Percentiles rank a stretch among this genome's conserved stretches.
These are phyloP conservation scores for Meloidogyne exigua DNA, from an alignment of 1,140 invertebrate genomes.

Conservation along the genomic window DNA sequence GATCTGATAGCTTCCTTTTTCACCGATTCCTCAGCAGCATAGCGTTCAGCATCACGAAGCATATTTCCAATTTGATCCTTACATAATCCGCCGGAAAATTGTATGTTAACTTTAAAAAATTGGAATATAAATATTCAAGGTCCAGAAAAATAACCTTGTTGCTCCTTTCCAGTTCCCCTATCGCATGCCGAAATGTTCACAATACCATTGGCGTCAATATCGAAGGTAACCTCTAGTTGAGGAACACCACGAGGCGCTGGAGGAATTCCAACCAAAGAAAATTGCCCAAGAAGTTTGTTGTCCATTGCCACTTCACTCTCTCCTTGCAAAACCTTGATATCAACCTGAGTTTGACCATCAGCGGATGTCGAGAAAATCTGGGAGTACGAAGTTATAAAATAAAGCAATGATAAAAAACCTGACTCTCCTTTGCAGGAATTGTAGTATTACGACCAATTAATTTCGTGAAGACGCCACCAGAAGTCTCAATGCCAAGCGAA, in stretches of 20 bases:
- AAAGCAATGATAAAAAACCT: slow-evolving; percentile 68
- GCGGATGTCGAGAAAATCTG: slow-evolving; percentile 87
- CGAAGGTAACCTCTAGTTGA: slow-evolving; percentile 89
- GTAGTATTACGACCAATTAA: slow-evolving; percentile 91
- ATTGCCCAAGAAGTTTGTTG: slow-evolving; percentile 90
- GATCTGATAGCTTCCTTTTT: slow-evolving; percentile 89
- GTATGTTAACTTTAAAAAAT: slow-evolving; percentile 89
- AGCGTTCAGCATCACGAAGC: slow-evolving; percentile 95
- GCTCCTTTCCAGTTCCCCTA: slow-evolving; percentile 97
- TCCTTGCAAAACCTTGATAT: slow-evolving; percentile 92
- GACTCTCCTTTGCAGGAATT: slow-evolving; percentile 95
- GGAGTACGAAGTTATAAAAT: slow-evolving; percentile 16
- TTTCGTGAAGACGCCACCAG: slow-evolving; percentile 92
- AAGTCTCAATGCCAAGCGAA: slow-evolving; percentile 85
- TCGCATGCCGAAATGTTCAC: slow-evolving; percentile 96
- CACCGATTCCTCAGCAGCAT: slow-evolving; percentile 84
- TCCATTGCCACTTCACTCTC: slow-evolving; percentile 92
- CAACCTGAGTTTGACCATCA: slow-evolving; percentile 89
- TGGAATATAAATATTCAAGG: neutral
- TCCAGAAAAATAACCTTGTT: slow-evolving; percentile 79
- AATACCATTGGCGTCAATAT: slow-evolving; percentile 99
- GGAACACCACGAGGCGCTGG: slow-evolving; percentile 63
- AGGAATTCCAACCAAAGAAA: slow-evolving; percentile 73
- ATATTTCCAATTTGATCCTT: slow-evolving; percentile 99
- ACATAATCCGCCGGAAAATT: slow-evolving; percentile 94